Percentiles rank a stretch among this genome's conserved stretches.
These are phyloP conservation scores for Caerostris darwini DNA, from an alignment of 1,140 invertebrate genomes.

Conservation along the genomic window DNA sequence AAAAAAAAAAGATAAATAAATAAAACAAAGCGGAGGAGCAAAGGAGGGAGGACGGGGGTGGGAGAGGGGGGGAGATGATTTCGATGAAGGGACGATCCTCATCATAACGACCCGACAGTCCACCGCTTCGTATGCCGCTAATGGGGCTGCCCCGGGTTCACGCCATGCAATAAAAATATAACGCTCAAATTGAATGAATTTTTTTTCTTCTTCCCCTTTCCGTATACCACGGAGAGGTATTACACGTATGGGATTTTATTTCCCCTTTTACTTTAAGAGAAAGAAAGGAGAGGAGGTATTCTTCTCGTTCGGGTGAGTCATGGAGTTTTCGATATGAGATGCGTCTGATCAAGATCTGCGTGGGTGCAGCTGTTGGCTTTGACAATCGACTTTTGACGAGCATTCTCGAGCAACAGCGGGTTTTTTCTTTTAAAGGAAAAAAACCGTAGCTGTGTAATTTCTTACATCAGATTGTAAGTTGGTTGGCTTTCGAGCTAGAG, in stretches of 20 bases:
- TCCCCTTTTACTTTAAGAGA: neutral
- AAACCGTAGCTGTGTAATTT: no score
- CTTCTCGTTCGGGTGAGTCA: neutral
- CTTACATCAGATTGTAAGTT: no score
- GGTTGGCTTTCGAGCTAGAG: no score
- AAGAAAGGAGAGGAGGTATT: neutral
- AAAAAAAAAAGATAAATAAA: neutral
- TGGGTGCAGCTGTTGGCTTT: neutral
- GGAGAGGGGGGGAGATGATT: neutral
- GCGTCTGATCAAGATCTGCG: neutral
- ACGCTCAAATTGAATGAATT: slow-evolving; percentile 62
- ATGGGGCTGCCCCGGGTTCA: slow-evolving; percentile 16
- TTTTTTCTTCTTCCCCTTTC: slow-evolving; percentile 5
- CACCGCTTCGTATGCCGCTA: slow-evolving; percentile 2
- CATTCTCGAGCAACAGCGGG: no score
- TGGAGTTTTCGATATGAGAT: neutral
- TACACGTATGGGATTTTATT: neutral
- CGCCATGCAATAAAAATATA: slow-evolving; percentile 40
- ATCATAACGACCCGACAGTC: slow-evolving; percentile 37
- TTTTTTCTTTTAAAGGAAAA: no score
- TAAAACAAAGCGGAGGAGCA: neutral
- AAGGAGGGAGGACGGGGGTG: neutral
- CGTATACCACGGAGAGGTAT: neutral
- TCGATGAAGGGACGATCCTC: neutral
- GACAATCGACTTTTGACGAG: no score